Evolutionary conservation across 2,113 vertebrate species (phyloP).

Genomic region (Lonchura striata): DNA sequence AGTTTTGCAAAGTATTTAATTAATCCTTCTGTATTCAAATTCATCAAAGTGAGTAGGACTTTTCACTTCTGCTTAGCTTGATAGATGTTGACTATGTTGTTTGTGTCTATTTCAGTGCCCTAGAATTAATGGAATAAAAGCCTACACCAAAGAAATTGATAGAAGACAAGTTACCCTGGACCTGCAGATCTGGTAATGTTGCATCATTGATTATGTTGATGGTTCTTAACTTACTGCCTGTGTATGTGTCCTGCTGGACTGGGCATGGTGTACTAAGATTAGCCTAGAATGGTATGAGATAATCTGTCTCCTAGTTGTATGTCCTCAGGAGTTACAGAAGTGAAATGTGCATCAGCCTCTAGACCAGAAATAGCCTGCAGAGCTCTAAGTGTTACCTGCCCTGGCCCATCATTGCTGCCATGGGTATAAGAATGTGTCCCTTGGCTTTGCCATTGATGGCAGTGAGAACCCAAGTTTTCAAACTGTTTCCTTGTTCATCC

Average conservation of each 20-base stretch:
- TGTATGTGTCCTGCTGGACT: background rate
- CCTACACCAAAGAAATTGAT: conserved; percentile 83
- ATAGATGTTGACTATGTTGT: background rate
- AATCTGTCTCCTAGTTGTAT: background rate
- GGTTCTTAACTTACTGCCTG: background rate
- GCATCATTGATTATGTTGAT: background rate
- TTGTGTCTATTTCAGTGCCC: conserved; percentile 79
- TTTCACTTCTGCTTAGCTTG: background rate
- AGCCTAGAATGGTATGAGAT: background rate
- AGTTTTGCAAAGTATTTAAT: background rate
- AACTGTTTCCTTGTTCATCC: too few species aligned
- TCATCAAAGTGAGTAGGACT: background rate
- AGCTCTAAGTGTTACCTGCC: background rate
- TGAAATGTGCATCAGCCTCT: background rate
- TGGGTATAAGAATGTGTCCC: background rate
- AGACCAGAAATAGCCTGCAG: background rate
- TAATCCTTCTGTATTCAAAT: background rate
- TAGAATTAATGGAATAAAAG: conserved; percentile 86
- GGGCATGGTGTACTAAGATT: background rate
- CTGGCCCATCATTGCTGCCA: background rate
- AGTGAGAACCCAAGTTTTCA: background rate
- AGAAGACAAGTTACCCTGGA: conserved; percentile 87
- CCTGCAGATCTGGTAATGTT: conserved; percentile 84
- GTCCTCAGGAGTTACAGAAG: background rate
- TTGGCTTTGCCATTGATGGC: background rate